Base-by-base conservation (phyloP, 2,113 vertebrate species). In the Furnarius figulus region DNA sequence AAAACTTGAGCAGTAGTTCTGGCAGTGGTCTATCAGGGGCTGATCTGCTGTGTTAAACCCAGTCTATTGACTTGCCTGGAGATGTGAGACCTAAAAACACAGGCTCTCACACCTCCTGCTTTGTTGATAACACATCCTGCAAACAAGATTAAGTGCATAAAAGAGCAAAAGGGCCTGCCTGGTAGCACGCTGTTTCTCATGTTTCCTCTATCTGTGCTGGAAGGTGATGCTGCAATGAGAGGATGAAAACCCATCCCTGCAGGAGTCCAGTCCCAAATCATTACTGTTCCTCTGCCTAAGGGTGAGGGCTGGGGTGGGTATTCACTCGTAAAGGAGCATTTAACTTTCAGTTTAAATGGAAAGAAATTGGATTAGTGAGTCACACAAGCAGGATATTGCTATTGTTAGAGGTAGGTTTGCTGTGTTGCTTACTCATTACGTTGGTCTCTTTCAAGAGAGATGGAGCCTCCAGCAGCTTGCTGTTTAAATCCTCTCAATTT, bases 21-120 rank as follows among this genome's bases (percentile, higher is more conserved):
- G 37, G 39, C 50, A 3, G 0, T 2, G 52, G n/a, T 31, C 37
- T 22, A 1, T 16, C 15, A 3, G 46, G 53, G 14, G 39, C 37
- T 30, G 71, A 37, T 19, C 24, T 25, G 53, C 39, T 2, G 28
- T 0, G 10, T 33, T 23, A 6, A 2, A 8, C 4, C 12, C 25
- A 4, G 42, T 15, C 76, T 46, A 33, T 33, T 47, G 56, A 59
- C 46, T 46, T 66, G 56, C 42, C 73, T 31, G 59, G 63, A 50
- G 83, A 58, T 7, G 40, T 42, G 30, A 37, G 58, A 61, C 37
- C 42, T 27, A 1, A 66, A 70, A 50, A 1, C n/a, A 52, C n/a
- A 15, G 53, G 35, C 55, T 86, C 30, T 89, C 50, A 31, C 63
- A 58, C 46, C 67, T 89, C 66, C 62, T 59, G 70, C 80, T 84